phyloP scores from a whole-genome alignment of 2,888 invertebrate species.

The Amphimallon solstitiale region DNA sequence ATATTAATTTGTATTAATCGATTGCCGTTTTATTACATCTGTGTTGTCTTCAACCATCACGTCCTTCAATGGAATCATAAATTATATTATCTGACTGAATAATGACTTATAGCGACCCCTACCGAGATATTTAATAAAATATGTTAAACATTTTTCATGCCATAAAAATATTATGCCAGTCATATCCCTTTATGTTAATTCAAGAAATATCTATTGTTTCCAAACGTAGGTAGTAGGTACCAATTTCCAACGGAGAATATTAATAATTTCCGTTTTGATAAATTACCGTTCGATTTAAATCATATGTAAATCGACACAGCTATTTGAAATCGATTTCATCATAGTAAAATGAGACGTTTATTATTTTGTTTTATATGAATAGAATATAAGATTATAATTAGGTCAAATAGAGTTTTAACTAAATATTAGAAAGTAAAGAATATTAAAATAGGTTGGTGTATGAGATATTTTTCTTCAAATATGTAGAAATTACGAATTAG shows the following conservation, averaged over 20 bases:
- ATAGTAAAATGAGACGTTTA: not conserved
- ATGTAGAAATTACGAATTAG: too few relatives aligned
- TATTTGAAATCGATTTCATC: slow-evolving; percentile 20
- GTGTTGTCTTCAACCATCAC: too few relatives aligned
- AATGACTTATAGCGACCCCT: slow-evolving; percentile 16
- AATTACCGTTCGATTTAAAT: slow-evolving; percentile 9
- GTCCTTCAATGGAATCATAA: too few relatives aligned
- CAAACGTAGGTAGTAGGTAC: slow-evolving; percentile 1
- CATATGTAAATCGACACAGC: slow-evolving; percentile 21
- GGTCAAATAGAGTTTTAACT: too few relatives aligned
- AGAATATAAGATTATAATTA: too few relatives aligned
- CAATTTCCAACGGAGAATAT: slow-evolving; percentile 24
- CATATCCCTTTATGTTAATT: slow-evolving; percentile 24
- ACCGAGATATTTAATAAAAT: slow-evolving; percentile 20
- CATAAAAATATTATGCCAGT: slow-evolving; percentile 9
- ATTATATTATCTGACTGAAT: not conserved
- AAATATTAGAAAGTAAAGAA: too few relatives aligned
- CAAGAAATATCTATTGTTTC: slow-evolving; percentile 21
- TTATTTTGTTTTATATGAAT: too few relatives aligned
- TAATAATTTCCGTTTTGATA: slow-evolving; percentile 28
- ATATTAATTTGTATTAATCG: too few relatives aligned
- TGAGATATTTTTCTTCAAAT: too few relatives aligned
- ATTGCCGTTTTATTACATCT: too few relatives aligned
- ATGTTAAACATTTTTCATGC: slow-evolving; percentile 19
- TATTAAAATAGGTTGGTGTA: too few relatives aligned